Evolutionary conservation across 2,797 vertebrate genomes (phyloP).

Genomic region (Xyrichtys novacula): DNA sequence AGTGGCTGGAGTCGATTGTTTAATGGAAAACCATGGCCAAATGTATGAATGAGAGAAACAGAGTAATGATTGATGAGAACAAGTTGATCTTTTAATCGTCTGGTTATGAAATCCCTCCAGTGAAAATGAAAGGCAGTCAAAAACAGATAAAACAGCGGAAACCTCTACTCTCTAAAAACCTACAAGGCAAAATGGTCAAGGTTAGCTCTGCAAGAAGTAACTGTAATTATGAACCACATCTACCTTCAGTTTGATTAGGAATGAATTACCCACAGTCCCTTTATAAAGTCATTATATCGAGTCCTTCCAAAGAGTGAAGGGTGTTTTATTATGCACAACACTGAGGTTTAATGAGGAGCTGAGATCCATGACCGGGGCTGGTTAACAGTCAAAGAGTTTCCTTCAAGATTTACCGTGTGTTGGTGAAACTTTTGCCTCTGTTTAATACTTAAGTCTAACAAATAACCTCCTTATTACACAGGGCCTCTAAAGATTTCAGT

Average conservation of each 20-base stretch:
- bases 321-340: not conserved
- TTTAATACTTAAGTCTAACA: not conserved
- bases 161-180: conserved; percentile 33
- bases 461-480: not conserved
- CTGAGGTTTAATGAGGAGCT: not conserved
- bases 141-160: conserved; percentile 17
- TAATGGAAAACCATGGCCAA: conserved; percentile 7
- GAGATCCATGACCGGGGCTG: not conserved
- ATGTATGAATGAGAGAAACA: conserved; percentile 12
- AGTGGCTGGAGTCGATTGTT: not conserved
- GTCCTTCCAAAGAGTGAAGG: conserved; percentile 11
- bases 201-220: conserved; percentile 16
- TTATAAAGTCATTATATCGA: conserved; percentile 25
- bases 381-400: not conserved
- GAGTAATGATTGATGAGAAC: conserved; percentile 42
- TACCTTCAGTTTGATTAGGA: conserved; percentile 10
- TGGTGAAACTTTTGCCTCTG: not conserved
- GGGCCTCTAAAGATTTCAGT: not conserved
- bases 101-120: conserved; percentile 8
- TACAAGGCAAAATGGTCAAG: conserved; percentile 42
- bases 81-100: conserved; percentile 49
- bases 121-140: conserved; percentile 33
- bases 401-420: not conserved
- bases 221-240: not conserved
- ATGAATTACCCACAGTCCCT: conserved; percentile 12